Evolutionary conservation across 53 echinoderm and acorn worm species (phyloP), one percentile per base, ranked within the genome.

Genomic region (Patiria pectinifera): DNA sequence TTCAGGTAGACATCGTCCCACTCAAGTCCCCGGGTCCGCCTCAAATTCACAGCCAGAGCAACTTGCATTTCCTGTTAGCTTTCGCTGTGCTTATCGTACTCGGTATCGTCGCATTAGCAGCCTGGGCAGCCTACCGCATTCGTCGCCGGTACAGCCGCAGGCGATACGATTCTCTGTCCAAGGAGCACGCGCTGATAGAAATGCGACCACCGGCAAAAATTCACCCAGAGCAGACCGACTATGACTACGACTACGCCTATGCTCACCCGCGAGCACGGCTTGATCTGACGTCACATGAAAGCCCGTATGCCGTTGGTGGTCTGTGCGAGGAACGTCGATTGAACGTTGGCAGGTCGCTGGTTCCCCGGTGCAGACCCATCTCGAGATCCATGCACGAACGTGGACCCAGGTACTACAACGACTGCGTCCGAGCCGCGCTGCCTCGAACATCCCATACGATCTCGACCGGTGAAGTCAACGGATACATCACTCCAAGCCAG

Each of bases 401-500:
- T 0, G 90, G 90, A 21, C 90, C 90, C 18, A 80, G 66, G 22
- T 90, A 90, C 25, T 90, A 81, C 80, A 90, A 90, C 48, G 87
- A 87, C 77, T 87, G 44, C 11, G 90, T 90, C 4, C 90, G 90
- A 3, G 6, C 80, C 47, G 23, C 2, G 80, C 66, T 90, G 47
- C 90, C 80, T 19, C 80, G 90, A 24, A 48, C 80, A 12, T 80
- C 90, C 6, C 46, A 90, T 60, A 80, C 90, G 47, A 62, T 90
- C 69, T 90, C 90, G 14, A 47, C 16, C 22, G 90, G 90, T 8
- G 90, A 90, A 21, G 47, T 80, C 6, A 81, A 90, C 66, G 87
- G 87, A 4, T 90, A 90, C 90, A 90, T 90, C 53, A 90, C 81
- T n/a, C 90, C 90, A 0, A 90, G 90, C 25, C 90, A 90, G 71